Conservation (phyloP, 2,797 vertebrate genomes). For the Sebastes hubbsi region DNA sequence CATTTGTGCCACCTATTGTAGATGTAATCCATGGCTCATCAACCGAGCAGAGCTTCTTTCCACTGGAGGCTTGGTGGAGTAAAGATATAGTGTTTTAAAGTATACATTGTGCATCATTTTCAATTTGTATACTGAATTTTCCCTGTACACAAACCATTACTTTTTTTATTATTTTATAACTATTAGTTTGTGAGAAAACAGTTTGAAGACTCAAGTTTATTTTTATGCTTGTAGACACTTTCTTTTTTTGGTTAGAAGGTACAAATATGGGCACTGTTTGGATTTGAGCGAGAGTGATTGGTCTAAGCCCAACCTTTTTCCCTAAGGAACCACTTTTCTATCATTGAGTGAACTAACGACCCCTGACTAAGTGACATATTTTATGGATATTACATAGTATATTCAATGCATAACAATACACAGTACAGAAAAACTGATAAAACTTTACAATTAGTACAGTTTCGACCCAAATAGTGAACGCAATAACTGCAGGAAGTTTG, state of each 20-base stretch:
- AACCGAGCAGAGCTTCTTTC: neutral
- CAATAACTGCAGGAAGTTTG: too few species aligned
- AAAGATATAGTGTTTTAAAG: neutral
- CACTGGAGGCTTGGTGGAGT: neutral
- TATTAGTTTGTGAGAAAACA: neutral
- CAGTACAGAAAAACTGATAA: too few species aligned
- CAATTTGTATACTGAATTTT: neutral
- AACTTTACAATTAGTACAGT: too few species aligned
- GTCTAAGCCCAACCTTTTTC: too few species aligned
- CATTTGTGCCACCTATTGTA: conserved; percentile 17
- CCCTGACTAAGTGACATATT: too few species aligned
- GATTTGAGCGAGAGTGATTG: neutral
- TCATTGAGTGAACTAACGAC: too few species aligned
- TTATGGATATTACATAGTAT: too few species aligned
- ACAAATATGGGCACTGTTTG: neutral
- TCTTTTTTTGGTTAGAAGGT: neutral
- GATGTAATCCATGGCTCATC: conserved; percentile 29
- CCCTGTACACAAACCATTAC: neutral
- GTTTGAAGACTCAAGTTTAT: neutral
- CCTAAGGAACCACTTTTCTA: too few species aligned
- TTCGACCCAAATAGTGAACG: too few species aligned
- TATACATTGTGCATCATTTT: neutral
- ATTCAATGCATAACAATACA: too few species aligned
- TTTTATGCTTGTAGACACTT: neutral
- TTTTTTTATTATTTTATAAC: neutral